These are phyloP conservation scores for Xenopus tropicalis DNA, from an alignment of 2,113 vertebrate genomes.

Conservation along the genomic window DNA sequence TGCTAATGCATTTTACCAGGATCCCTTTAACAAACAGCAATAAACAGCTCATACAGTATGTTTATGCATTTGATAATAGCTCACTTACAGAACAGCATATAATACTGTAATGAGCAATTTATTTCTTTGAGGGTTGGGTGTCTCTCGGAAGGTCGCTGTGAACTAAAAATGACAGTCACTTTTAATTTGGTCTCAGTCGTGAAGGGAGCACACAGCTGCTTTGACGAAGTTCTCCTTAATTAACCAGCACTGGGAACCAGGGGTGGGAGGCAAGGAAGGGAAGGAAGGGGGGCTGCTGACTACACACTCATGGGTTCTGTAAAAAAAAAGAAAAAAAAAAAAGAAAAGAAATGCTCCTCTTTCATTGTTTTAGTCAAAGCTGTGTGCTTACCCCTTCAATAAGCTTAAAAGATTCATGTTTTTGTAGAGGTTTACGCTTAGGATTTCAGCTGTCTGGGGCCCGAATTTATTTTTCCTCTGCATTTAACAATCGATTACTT, in stretches of 20 bases:
- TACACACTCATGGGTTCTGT: background rate
- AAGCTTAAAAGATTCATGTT: background rate
- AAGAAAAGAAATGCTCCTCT: background rate
- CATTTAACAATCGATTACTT: constrained; percentile 37
- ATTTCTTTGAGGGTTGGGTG: constrained; percentile 5
- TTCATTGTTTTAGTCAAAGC: background rate
- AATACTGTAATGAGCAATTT: constrained; percentile 4
- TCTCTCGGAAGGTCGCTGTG: constrained; percentile 33
- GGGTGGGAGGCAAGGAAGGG: background rate
- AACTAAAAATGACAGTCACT: constrained; percentile 40
- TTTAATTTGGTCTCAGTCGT: constrained; percentile 39
- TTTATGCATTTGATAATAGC: background rate
- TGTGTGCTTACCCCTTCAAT: background rate
- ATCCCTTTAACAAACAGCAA: background rate
- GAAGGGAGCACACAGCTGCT: constrained; percentile 27
- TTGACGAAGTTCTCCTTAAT: constrained; percentile 23
- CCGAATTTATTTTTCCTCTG: background rate
- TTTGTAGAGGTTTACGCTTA: background rate
- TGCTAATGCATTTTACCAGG: background rate
- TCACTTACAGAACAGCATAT: background rate
- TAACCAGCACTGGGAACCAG: constrained; percentile 19
- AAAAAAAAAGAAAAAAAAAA: background rate
- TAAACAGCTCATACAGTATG: background rate
- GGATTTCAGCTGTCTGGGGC: constrained; percentile 7
- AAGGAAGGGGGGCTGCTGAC: background rate